phyloP scores from a whole-genome alignment of 2,113 vertebrate genomes.

The Onychorhynchus coronatus region DNA sequence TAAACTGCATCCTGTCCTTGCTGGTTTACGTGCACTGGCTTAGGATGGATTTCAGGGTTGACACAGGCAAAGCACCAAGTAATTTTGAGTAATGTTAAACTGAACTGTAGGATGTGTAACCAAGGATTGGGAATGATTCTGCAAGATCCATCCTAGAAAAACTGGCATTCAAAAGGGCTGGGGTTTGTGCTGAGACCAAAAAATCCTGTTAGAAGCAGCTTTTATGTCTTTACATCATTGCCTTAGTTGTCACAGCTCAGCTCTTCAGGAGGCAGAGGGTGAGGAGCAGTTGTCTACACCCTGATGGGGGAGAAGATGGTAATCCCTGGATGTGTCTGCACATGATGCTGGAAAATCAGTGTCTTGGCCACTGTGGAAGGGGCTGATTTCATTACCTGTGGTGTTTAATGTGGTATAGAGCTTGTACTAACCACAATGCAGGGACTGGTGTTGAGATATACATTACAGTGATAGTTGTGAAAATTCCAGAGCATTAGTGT shows the following conservation, averaged over 20 bases:
- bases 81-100: accelerated
- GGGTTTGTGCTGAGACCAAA: not conserved
- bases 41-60: not conserved
- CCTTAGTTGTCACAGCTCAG: not conserved
- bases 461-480: conserved; percentile 54
- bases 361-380: not conserved
- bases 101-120: not conserved
- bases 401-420: not conserved
- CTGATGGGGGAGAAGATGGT: not conserved
- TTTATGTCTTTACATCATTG: accelerated
- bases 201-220: not conserved
- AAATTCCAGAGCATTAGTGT: conserved; percentile 51
- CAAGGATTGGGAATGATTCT: not conserved
- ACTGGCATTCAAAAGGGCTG: not conserved
- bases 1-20: not conserved
- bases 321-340: not conserved
- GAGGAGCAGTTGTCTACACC: not conserved
- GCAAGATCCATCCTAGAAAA: not conserved
- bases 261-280: not conserved
- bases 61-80: not conserved
- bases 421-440: not conserved
- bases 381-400: not conserved
- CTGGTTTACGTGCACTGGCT: not conserved
- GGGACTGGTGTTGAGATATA: conserved; percentile 4
- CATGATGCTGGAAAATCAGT: not conserved